Evolutionary conservation across 2,888 invertebrate species (phyloP).

Genomic region (Tinea pellionella): DNA sequence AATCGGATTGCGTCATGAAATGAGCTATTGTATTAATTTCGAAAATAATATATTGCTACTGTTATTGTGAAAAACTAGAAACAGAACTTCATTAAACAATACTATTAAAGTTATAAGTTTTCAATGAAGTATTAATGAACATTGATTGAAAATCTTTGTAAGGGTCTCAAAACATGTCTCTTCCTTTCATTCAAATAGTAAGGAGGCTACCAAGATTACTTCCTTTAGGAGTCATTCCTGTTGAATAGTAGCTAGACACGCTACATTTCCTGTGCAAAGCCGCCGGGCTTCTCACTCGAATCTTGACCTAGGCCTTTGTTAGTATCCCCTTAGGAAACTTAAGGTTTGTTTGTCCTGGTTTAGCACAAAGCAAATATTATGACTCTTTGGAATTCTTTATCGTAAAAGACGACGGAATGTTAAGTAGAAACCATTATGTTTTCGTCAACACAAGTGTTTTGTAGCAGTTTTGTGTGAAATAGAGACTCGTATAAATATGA

Average conservation of each 20-base stretch:
- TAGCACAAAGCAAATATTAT: constrained; percentile 1
- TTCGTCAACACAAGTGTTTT: constrained; percentile 1
- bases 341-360: neutral
- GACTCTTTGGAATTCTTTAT: neutral
- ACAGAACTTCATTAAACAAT: too few relatives aligned
- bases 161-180: neutral
- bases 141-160: neutral
- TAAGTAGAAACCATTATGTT: constrained; percentile 3
- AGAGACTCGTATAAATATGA: neutral
- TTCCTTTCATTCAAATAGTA: neutral
- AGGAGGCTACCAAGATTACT: neutral
- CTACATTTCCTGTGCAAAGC: neutral
- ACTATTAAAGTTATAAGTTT: too few relatives aligned
- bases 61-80: neutral
- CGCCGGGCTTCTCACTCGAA: constrained; percentile 2
- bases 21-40: neutral
- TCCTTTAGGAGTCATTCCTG: neutral
- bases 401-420: constrained; percentile 1
- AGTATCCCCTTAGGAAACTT: neutral
- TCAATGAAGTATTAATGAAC: neutral
- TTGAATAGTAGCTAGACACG: constrained; percentile 1
- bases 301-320: constrained; percentile 3
- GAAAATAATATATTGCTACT: neutral
- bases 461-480: neutral
- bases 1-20: neutral